Evolutionary conservation across 2,113 vertebrate species (phyloP).

Genomic region (Thalassarche chlororhynchos): DNA sequence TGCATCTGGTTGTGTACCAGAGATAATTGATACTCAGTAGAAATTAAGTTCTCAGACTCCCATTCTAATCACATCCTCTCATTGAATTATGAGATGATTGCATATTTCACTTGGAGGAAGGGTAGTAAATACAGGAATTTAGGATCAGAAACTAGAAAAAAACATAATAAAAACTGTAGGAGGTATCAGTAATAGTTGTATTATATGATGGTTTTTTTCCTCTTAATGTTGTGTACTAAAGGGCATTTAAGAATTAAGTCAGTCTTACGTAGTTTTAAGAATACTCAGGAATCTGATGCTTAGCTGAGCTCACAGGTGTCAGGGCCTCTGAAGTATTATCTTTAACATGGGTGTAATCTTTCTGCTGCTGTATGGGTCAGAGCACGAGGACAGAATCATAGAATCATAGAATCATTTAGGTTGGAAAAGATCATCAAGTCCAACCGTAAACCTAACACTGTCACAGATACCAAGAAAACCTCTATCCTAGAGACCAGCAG

Average conservation of each 20-base stretch:
- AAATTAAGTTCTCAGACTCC: background rate
- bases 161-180: background rate
- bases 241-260: background rate
- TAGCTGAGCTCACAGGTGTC: background rate
- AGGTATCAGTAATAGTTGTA: background rate
- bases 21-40: conserved; percentile 21
- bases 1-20: conserved; percentile 11
- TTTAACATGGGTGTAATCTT: background rate
- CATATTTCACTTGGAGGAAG: background rate
- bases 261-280: background rate
- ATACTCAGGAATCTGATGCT: background rate
- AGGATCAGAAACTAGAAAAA: background rate
- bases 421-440: background rate
- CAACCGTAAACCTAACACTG: background rate
- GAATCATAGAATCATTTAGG: background rate
- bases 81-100: conserved; percentile 6
- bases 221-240: background rate
- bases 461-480: background rate
- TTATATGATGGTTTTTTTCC: background rate
- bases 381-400: background rate
- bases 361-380: background rate
- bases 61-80: conserved; percentile 3
- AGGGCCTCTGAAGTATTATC: background rate
- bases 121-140: background rate
- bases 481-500: background rate